A percentile compares a stretch with the other conserved stretches of the same genome.
Evolutionary conservation across 1,140 invertebrate species (phyloP).

Genomic region (Mercenaria mercenaria): DNA sequence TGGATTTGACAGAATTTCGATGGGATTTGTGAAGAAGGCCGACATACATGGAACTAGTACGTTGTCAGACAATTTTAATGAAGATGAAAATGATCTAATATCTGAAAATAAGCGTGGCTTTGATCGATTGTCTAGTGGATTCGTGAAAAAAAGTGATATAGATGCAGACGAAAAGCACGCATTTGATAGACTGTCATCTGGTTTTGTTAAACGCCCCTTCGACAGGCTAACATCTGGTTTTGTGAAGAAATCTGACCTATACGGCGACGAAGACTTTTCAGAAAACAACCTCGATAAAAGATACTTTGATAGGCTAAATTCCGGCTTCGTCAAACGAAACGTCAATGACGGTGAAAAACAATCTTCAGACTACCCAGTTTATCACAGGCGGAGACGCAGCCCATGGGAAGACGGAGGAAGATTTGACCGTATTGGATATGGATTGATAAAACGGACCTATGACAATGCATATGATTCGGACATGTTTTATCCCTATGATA

Average conservation of each 20-base stretch:
- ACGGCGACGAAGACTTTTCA: not conserved
- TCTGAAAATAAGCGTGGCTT: not conserved
- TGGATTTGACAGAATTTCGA: not conserved
- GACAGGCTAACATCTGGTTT: not conserved
- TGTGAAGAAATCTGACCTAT: not conserved
- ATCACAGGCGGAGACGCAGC: not conserved
- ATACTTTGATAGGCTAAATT: conserved; percentile 14
- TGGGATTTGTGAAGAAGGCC: not conserved
- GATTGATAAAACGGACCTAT: conserved; percentile 23
- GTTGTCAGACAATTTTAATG: not conserved
- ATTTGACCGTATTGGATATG: conserved; percentile 40
- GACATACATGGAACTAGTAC: not conserved
- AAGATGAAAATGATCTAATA: too few relatives aligned
- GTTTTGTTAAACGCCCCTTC: conserved; percentile 13
- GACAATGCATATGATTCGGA: not conserved
- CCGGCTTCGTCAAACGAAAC: conserved; percentile 6
- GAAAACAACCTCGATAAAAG: not conserved
- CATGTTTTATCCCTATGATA: not conserved
- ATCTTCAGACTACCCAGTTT: not conserved
- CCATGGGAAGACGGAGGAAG: not conserved
- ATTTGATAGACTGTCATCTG: conserved; percentile 27
- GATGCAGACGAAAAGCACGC: not conserved
- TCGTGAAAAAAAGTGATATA: conserved; percentile 43
- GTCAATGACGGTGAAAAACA: not conserved
- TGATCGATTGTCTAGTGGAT: conserved; percentile 3